phyloP scores from a whole-genome alignment of 2,888 invertebrate genomes.

The Megastigmus dorsalis region DNA sequence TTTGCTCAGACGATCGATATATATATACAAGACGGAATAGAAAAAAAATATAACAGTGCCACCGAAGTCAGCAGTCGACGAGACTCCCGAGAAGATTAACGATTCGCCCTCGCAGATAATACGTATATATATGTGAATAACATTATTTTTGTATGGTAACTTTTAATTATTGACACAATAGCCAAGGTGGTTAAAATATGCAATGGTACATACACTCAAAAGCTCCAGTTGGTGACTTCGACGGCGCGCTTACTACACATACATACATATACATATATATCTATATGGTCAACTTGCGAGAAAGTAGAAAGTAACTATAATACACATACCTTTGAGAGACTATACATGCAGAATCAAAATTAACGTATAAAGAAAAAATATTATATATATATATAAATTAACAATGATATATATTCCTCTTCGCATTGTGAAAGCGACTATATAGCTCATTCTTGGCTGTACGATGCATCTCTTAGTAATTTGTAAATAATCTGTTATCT shows the following conservation, averaged over 20 bases:
- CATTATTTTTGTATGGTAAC: conserved; percentile 22
- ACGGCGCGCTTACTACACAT: neutral
- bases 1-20: too few relatives aligned
- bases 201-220: too few relatives aligned
- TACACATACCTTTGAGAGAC: neutral
- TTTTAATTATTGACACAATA: neutral
- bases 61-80: too few relatives aligned
- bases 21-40: neutral
- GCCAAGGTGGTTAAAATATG: too few relatives aligned
- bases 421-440: conserved; percentile 30
- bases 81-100: too few relatives aligned
- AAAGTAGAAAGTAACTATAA: conserved; percentile 15
- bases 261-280: too few relatives aligned
- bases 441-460: conserved; percentile 49
- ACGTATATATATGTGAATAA: neutral
- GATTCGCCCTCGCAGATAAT: conserved; percentile 3
- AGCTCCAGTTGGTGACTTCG: conserved; percentile 8
- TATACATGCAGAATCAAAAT: conserved; percentile 16
- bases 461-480: conserved; percentile 31
- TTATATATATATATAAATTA: neutral
- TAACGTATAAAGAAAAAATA: neutral
- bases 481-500: conserved; percentile 45
- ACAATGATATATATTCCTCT: conserved; percentile 1
- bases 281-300: neutral
- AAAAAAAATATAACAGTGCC: neutral